Percentiles rank a stretch among this genome's conserved stretches.
Evolutionary conservation across 2,888 invertebrate genomes (phyloP).

Genomic region (Sylvicola cinctus): DNA sequence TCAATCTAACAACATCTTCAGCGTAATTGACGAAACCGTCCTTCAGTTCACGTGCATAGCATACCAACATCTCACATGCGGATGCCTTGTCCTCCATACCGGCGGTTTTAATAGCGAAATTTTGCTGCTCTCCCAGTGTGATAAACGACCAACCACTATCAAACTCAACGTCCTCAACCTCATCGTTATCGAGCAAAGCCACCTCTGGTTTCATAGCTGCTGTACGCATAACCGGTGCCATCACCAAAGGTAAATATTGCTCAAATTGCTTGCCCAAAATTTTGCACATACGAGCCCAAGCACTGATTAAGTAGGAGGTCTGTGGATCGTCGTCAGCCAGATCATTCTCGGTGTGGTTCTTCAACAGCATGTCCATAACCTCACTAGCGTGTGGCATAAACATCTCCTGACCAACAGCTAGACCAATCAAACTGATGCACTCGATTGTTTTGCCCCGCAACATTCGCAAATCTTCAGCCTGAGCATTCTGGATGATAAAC

Average conservation of each 20-base stretch:
- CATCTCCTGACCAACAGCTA: constrained; percentile 63
- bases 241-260: constrained; percentile 74
- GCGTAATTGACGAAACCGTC: constrained; percentile 42
- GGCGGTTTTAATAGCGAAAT: constrained; percentile 76
- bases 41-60: constrained; percentile 77
- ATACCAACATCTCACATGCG: constrained; percentile 84
- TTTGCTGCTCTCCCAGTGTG: constrained; percentile 74
- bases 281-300: constrained; percentile 98
- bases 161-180: constrained; percentile 55
- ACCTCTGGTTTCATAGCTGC: constrained; percentile 82
- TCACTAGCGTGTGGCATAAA: constrained; percentile 83
- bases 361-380: constrained; percentile 85
- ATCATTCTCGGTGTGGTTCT: constrained; percentile 70
- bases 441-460: constrained; percentile 96
- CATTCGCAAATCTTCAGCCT: constrained; percentile 67
- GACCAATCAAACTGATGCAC: constrained; percentile 93
- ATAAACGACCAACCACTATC: constrained; percentile 83
- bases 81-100: constrained; percentile 82
- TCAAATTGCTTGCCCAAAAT: constrained; percentile 71
- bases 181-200: constrained; percentile 62
- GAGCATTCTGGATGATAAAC: constrained; percentile 90
- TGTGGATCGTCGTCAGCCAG: constrained; percentile 91
- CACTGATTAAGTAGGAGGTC: constrained; percentile 92
- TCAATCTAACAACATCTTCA: constrained; percentile 54
- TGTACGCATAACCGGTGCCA: constrained; percentile 73